phyloP scores from a whole-genome alignment of 2,888 invertebrate genomes.

The Limenitis arthemis region DNA sequence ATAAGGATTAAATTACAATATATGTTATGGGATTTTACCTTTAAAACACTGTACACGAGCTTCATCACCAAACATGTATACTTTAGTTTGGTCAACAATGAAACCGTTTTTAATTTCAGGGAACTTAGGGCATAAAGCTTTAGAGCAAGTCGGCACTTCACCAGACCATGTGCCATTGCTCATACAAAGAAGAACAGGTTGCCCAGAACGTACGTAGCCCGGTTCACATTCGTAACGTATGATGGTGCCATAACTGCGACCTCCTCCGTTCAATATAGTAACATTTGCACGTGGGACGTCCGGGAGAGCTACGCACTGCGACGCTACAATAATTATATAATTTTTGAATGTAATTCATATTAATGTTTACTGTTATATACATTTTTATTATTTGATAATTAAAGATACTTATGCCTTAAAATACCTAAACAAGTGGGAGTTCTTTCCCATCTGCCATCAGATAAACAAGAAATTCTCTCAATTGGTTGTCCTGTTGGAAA shows the following conservation, averaged over 20 bases:
- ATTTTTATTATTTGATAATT: too few relatives aligned
- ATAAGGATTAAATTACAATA: too few relatives aligned
- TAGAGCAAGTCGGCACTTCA: conserved; percentile 88
- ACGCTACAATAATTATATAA: conserved; percentile 70
- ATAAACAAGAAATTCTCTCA: conserved; percentile 90
- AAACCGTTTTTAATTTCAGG: conserved; percentile 91
- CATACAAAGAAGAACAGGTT: conserved; percentile 94
- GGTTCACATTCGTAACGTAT: conserved; percentile 93
- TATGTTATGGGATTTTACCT: conserved; percentile 42
- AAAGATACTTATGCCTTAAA: neutral
- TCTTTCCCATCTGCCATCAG: conserved; percentile 93
- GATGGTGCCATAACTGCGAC: conserved; percentile 94
- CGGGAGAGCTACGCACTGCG: conserved; percentile 89
- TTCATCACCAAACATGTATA: conserved; percentile 91
- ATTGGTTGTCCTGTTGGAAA: conserved; percentile 91
- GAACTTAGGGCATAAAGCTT: conserved; percentile 80
- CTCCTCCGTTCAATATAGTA: conserved; percentile 89
- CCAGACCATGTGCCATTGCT: conserved; percentile 97
- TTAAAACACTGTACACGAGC: conserved; percentile 92
- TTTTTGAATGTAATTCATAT: neutral
- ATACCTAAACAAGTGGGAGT: conserved; percentile 90
- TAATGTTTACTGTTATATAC: too few relatives aligned
- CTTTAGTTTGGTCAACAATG: conserved; percentile 81
- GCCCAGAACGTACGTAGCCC: conserved; percentile 89
- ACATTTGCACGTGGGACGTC: conserved; percentile 92